Percentiles rank a stretch among this genome's conserved stretches.
These are phyloP conservation scores for Himalopsyche kuldschensis DNA, from an alignment of 2,888 invertebrate genomes.

Conservation along the genomic window DNA sequence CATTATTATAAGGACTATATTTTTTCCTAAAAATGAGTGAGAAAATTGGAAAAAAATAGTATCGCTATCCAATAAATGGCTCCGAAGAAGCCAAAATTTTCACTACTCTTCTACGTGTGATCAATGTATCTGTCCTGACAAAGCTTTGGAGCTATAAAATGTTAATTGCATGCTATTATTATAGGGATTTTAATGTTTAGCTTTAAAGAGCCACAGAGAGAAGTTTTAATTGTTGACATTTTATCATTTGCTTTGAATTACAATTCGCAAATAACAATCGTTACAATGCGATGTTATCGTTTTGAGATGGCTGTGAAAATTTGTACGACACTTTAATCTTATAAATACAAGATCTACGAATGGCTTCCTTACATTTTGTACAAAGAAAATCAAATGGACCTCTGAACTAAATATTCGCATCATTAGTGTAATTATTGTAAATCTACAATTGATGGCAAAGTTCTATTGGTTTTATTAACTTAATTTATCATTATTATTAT, in stretches of 20 bases:
- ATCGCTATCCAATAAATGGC: not conserved
- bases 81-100: not conserved
- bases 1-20: too few relatives aligned
- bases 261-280: slow-evolving; percentile 1
- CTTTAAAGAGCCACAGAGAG: not conserved
- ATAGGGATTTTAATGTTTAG: not conserved
- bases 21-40: too few relatives aligned
- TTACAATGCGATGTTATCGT: not conserved
- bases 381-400: not conserved
- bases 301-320: not conserved
- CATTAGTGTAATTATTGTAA: not conserved
- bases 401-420: not conserved
- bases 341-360: not conserved
- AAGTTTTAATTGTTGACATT: not conserved
- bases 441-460: too few relatives aligned
- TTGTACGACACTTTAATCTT: not conserved
- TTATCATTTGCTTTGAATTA: slow-evolving; percentile 1
- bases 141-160: not conserved
- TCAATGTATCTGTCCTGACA: not conserved
- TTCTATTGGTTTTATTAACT: too few relatives aligned
- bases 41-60: too few relatives aligned
- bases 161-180: not conserved
- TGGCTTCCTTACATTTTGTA: not conserved
- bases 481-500: too few relatives aligned
- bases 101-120: not conserved